These are phyloP conservation scores for Lycophotia porphyrea DNA, from an alignment of 2,888 invertebrate species.

Conservation along the genomic window DNA sequence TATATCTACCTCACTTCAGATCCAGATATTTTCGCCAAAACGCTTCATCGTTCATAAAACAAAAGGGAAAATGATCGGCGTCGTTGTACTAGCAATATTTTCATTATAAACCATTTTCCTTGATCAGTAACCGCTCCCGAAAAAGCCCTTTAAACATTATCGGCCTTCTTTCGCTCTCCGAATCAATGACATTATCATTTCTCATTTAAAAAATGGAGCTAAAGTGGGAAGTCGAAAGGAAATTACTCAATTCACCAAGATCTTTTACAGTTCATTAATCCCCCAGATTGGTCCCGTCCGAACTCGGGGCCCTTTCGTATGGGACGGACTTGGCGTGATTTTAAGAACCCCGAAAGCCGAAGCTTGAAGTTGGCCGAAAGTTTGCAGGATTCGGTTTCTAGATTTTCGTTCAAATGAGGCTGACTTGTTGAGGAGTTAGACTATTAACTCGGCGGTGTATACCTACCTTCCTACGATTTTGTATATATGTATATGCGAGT, in stretches of 20 bases:
- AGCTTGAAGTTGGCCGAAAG: conserved; percentile 22
- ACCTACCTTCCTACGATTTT: neutral
- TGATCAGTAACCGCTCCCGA: conserved; percentile 57
- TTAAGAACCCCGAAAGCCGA: conserved; percentile 37
- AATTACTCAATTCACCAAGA: conserved; percentile 85
- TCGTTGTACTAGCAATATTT: conserved; percentile 57
- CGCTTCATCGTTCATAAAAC: conserved; percentile 42
- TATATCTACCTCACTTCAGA: conserved; percentile 8
- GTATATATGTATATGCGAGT: neutral
- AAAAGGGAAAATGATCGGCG: conserved; percentile 31
- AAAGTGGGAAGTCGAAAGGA: conserved; percentile 73
- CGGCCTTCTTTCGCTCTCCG: conserved; percentile 52
- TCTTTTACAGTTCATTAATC: conserved; percentile 88
- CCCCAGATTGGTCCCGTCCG: conserved; percentile 82
- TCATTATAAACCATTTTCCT: conserved; percentile 59
- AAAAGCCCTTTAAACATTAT: conserved; percentile 63
- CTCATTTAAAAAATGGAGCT: conserved; percentile 77
- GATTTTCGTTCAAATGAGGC: conserved; percentile 25
- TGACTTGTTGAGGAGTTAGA: conserved; percentile 30
- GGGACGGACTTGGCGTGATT: conserved; percentile 68
- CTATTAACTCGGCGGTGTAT: neutral
- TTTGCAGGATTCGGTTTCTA: conserved; percentile 29
- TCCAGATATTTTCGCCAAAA: conserved; percentile 43
- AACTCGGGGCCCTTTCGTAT: conserved; percentile 78
- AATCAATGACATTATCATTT: conserved; percentile 78